These are phyloP conservation scores for Amiota mariae DNA, from an alignment of 2,888 invertebrate species.

Conservation along the genomic window DNA sequence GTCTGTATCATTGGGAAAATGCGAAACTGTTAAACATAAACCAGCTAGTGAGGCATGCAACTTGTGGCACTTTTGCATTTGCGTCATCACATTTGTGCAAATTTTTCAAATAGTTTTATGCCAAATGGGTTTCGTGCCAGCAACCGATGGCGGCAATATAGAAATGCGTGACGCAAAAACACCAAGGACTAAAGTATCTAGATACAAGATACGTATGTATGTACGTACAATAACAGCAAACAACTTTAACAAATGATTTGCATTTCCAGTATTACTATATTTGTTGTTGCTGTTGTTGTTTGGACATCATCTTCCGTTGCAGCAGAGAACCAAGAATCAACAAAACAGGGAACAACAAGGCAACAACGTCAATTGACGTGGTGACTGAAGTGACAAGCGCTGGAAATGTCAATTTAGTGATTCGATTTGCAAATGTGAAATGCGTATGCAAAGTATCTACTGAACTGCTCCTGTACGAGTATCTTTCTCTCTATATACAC, in stretches of 20 bases:
- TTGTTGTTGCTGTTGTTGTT: constrained; percentile 38
- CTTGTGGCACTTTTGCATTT: constrained; percentile 14
- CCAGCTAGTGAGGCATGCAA: not conserved
- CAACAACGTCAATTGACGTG: not conserved
- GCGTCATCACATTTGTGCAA: constrained; percentile 24
- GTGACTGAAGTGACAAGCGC: constrained; percentile 54
- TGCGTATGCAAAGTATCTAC: constrained; percentile 23
- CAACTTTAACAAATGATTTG: constrained; percentile 55
- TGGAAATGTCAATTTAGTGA: constrained; percentile 64
- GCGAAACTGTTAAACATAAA: not conserved
- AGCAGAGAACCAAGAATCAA: too few relatives aligned
- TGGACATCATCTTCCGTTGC: too few relatives aligned
- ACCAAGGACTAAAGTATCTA: not conserved
- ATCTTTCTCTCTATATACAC: too few relatives aligned
- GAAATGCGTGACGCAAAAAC: constrained; percentile 23
- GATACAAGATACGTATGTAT: too few relatives aligned
- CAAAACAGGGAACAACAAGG: not conserved
- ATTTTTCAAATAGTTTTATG: constrained; percentile 30
- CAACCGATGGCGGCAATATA: not conserved
- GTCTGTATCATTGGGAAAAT: not conserved
- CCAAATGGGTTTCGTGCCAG: constrained; percentile 25
- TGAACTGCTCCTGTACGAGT: not conserved
- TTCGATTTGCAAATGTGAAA: constrained; percentile 36
- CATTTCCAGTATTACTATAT: constrained; percentile 64
- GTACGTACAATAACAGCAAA: constrained; percentile 32